phyloP scores from a whole-genome alignment of 2,113 vertebrate genomes.

The Jacana jacana region DNA sequence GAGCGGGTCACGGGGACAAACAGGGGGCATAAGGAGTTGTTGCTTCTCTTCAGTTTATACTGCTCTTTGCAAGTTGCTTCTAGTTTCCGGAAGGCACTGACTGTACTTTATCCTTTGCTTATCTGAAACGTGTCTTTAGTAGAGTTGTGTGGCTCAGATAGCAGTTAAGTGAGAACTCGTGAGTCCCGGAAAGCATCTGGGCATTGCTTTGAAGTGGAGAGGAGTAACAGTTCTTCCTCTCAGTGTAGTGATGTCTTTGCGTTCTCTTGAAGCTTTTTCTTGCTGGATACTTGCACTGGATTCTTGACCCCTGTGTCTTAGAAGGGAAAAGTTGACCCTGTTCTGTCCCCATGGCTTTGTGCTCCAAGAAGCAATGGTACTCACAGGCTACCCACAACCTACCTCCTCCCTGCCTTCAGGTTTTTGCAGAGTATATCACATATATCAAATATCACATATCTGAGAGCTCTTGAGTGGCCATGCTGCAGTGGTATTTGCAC shows the following conservation, averaged over 20 bases:
- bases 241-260: neutral
- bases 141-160: neutral
- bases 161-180: neutral
- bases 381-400: neutral
- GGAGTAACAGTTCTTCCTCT: neutral
- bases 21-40: neutral
- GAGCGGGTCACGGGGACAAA: neutral
- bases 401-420: neutral
- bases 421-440: neutral
- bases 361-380: neutral
- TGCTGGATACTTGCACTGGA: neutral
- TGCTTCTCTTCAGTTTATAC: neutral
- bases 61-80: neutral
- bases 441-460: neutral
- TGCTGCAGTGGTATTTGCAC: neutral
- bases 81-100: neutral
- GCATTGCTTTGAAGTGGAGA: neutral
- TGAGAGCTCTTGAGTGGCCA: neutral
- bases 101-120: slow-evolving; percentile 26
- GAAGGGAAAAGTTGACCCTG: neutral
- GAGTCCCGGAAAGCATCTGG: neutral
- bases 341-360: neutral
- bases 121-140: neutral
- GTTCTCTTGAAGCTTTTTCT: neutral
- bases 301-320: neutral